Evolutionary conservation across 2,797 vertebrate genomes (phyloP).

Genomic region (Ptychobarbus kaznakovi): DNA sequence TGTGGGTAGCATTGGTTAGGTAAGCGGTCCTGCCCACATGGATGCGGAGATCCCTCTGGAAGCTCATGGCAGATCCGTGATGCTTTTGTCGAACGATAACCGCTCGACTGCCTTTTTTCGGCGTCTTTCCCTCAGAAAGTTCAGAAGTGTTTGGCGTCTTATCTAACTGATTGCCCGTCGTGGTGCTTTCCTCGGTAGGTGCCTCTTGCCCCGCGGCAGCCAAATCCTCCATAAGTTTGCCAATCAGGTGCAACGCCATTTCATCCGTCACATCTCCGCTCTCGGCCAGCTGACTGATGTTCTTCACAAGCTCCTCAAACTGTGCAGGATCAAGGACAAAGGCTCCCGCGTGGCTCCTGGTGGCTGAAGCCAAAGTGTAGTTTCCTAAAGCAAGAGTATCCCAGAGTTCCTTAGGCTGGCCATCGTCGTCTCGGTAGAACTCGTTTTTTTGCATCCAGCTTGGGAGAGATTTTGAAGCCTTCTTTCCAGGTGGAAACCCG

Average conservation of each 20-base stretch:
- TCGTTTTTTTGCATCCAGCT: slow-evolving; percentile 79
- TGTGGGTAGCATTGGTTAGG: slow-evolving; percentile 78
- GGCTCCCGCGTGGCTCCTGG: slow-evolving; percentile 63
- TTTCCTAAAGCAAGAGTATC: slow-evolving; percentile 67
- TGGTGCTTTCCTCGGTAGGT: slow-evolving; percentile 44
- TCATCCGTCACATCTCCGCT: slow-evolving; percentile 79
- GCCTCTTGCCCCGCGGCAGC: slow-evolving; percentile 68
- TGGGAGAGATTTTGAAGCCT: slow-evolving; percentile 68
- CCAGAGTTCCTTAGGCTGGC: slow-evolving; percentile 66
- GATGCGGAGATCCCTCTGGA: slow-evolving; percentile 81
- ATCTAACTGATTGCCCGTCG: slow-evolving; percentile 44
- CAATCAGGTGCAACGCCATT: slow-evolving; percentile 82
- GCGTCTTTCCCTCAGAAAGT: slow-evolving; percentile 54
- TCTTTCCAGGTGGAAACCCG: slow-evolving; percentile 28
- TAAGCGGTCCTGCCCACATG: slow-evolving; percentile 79
- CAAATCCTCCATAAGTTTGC: slow-evolving; percentile 80
- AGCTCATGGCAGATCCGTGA: slow-evolving; percentile 66
- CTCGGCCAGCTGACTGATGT: slow-evolving; percentile 85
- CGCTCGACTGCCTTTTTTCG: slow-evolving; percentile 68
- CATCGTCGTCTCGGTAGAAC: slow-evolving; percentile 71
- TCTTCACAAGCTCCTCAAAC: slow-evolving; percentile 82
- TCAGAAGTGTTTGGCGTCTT: slow-evolving; percentile 71
- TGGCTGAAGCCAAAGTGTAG: slow-evolving; percentile 66
- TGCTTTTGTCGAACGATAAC: slow-evolving; percentile 77
- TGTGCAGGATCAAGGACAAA: slow-evolving; percentile 79